Evolutionary conservation across 2,113 vertebrate species (phyloP).

Genomic region (Zosterops lateralis): DNA sequence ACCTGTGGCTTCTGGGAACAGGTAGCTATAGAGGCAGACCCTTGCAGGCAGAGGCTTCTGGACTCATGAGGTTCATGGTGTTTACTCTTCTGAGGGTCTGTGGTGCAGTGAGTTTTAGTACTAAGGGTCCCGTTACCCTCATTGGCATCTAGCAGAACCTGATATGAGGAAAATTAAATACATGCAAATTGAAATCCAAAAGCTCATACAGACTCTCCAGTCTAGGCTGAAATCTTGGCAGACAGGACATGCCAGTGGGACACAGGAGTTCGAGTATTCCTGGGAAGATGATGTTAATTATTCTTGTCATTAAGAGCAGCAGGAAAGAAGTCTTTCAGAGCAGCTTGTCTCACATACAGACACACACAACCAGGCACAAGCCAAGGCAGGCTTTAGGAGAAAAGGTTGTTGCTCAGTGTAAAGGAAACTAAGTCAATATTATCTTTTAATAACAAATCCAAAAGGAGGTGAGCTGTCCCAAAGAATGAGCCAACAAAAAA

Average conservation of each 20-base stretch:
- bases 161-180: background rate
- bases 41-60: background rate
- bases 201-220: background rate
- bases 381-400: conserved; percentile 14
- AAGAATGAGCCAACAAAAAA: conserved; percentile 60
- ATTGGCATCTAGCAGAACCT: background rate
- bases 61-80: background rate
- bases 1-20: background rate
- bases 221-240: background rate
- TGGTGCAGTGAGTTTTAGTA: background rate
- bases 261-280: background rate
- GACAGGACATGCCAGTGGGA: background rate
- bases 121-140: background rate
- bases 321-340: conserved; percentile 6
- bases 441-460: conserved; percentile 67
- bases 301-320: background rate
- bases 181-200: background rate
- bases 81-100: background rate
- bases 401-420: conserved; percentile 2
- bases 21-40: background rate
- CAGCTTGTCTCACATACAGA: background rate
- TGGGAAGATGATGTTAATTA: conserved; percentile 7
- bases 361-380: background rate
- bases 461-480: conserved; percentile 60
- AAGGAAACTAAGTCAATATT: conserved; percentile 67